Percentiles rank a stretch among this genome's conserved stretches.
phyloP scores from a whole-genome alignment of 2,888 invertebrate species.

The Calameuta pallipes region DNA sequence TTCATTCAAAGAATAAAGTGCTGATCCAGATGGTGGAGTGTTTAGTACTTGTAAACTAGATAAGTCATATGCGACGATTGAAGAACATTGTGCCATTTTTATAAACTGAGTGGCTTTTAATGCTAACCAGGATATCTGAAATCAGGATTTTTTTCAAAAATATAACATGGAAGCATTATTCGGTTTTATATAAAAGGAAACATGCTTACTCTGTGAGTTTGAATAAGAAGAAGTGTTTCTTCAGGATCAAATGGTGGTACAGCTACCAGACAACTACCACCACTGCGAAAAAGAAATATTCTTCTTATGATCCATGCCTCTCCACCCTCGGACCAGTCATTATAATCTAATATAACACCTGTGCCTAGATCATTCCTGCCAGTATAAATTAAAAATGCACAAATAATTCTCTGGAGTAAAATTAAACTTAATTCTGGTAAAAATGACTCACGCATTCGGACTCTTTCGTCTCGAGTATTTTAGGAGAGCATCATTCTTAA shows the following conservation, averaged over 20 bases:
- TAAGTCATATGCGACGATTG: constrained; percentile 18
- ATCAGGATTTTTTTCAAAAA: background rate
- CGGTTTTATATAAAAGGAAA: background rate
- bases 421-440: background rate
- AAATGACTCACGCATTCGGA: background rate
- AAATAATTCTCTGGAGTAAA: background rate
- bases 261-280: constrained; percentile 10
- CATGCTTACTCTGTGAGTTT: constrained; percentile 14
- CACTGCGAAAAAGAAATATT: constrained; percentile 12
- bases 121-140: background rate
- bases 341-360: constrained; percentile 13
- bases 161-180: background rate
- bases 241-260: constrained; percentile 13
- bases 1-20: constrained; percentile 1
- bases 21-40: constrained; percentile 6
- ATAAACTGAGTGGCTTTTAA: constrained; percentile 1
- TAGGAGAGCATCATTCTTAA: constrained; percentile 14
- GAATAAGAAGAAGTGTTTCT: constrained; percentile 10
- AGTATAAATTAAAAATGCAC: background rate
- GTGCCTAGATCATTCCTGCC: constrained; percentile 6
- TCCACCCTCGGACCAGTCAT: constrained; percentile 6
- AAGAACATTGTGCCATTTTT: constrained; percentile 8
- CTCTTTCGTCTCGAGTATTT: constrained; percentile 13
- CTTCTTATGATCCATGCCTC: constrained; percentile 16
- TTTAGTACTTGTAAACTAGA: constrained; percentile 14